A percentile compares a stretch with the other conserved stretches of the same genome.
These are phyloP conservation scores for Philereme vetulata DNA, from an alignment of 2,888 invertebrate genomes.

Conservation along the genomic window DNA sequence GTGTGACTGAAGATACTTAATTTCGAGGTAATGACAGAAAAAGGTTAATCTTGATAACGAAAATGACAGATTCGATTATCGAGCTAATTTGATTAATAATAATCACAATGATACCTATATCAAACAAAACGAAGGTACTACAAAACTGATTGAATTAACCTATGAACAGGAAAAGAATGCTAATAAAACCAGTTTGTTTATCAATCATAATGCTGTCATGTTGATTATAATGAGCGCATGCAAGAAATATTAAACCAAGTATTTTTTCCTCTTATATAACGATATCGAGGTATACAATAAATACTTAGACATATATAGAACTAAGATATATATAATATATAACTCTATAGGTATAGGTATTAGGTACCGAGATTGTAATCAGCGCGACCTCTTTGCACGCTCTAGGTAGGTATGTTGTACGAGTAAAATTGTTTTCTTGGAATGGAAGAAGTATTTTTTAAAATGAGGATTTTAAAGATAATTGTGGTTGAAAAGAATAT, in stretches of 20 bases:
- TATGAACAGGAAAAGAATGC: constrained; percentile 33
- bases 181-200: constrained; percentile 24
- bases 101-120: constrained; percentile 2
- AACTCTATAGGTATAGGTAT: constrained; percentile 16
- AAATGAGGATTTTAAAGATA: constrained; percentile 10
- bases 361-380: constrained; percentile 15
- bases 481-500: constrained; percentile 3
- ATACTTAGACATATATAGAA: constrained; percentile 18
- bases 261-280: constrained; percentile 31
- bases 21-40: constrained; percentile 3
- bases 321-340: no score
- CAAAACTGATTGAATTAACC: constrained; percentile 28
- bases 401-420: constrained; percentile 9
- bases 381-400: constrained; percentile 16
- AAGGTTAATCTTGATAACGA: constrained; percentile 1
- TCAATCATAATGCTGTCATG: constrained; percentile 27
- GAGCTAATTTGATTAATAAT: constrained; percentile 9
- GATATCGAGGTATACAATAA: background rate
- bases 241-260: constrained; percentile 15
- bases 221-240: constrained; percentile 25
- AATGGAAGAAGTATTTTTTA: constrained; percentile 6
- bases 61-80: constrained; percentile 5
- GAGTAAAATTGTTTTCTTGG: constrained; percentile 21
- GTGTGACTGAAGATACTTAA: background rate
- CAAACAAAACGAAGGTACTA: constrained; percentile 12